phyloP scores from a whole-genome alignment of 2,888 invertebrate species.

The Cotesia congregata region DNA sequence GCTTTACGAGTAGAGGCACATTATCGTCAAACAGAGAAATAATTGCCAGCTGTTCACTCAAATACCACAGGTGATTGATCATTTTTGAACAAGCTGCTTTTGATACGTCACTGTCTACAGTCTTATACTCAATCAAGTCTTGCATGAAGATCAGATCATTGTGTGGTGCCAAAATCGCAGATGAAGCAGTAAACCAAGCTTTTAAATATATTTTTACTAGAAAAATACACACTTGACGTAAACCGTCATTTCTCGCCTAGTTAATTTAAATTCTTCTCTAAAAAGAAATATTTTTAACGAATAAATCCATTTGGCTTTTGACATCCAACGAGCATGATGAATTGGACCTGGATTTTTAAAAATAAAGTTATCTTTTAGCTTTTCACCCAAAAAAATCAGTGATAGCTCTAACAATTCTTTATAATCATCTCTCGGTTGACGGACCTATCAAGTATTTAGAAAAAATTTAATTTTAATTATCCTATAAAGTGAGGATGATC shows the following conservation, averaged over 20 bases:
- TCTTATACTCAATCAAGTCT: slow-evolving; percentile 42
- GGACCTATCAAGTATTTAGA: neutral
- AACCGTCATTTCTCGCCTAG: slow-evolving; percentile 39
- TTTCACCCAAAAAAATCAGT: slow-evolving; percentile 52
- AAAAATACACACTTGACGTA: slow-evolving; percentile 52
- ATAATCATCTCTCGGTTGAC: neutral
- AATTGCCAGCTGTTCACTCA: slow-evolving; percentile 41
- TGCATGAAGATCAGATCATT: slow-evolving; percentile 50
- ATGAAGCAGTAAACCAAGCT: slow-evolving; percentile 47
- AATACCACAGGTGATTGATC: slow-evolving; percentile 50
- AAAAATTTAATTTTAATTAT: neutral
- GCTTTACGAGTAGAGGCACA: slow-evolving; percentile 32
- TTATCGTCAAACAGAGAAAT: slow-evolving; percentile 47
- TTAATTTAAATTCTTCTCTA: slow-evolving; percentile 48
- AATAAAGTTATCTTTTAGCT: slow-evolving; percentile 27
- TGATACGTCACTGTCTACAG: slow-evolving; percentile 37
- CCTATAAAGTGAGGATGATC: no score
- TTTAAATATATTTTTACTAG: slow-evolving; percentile 49
- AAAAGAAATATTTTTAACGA: slow-evolving; percentile 43
- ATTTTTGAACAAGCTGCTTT: slow-evolving; percentile 41
- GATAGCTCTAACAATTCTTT: slow-evolving; percentile 30
- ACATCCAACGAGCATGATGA: slow-evolving; percentile 56
- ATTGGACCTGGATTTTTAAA: slow-evolving; percentile 50
- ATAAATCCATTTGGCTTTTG: slow-evolving; percentile 53
- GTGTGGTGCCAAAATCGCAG: slow-evolving; percentile 46